These are phyloP conservation scores for Cathartes aura DNA, from an alignment of 2,113 vertebrate species.

Conservation along the genomic window DNA sequence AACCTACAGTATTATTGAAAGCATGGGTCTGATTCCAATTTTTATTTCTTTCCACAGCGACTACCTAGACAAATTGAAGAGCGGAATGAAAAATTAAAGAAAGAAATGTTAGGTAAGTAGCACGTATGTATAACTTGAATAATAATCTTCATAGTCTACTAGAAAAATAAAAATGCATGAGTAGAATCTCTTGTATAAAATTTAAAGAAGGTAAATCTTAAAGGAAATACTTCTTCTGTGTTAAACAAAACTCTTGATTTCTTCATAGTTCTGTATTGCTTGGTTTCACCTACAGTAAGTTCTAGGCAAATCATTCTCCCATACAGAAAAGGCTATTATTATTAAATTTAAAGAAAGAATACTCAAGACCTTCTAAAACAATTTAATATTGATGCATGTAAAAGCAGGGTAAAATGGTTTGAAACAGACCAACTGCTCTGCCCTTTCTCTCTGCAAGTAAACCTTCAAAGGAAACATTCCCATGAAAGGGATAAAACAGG, in stretches of 20 bases:
- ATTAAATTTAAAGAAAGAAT: neutral
- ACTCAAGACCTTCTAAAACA: neutral
- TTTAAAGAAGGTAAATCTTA: neutral
- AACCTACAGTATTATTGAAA: neutral
- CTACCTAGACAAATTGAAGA: constrained; percentile 93
- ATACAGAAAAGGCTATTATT: neutral
- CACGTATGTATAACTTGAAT: neutral
- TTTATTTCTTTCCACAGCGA: constrained; percentile 78
- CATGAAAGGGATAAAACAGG: neutral
- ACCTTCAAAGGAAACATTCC: neutral
- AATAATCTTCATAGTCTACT: neutral
- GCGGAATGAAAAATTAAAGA: constrained; percentile 93
- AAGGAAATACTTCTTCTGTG: neutral
- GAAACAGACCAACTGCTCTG: neutral
- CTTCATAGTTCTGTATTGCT: neutral
- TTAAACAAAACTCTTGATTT: neutral
- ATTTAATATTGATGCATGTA: neutral
- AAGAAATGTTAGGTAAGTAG: constrained; percentile 93
- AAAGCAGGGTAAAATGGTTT: neutral
- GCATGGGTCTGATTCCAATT: neutral
- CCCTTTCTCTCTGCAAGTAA: neutral
- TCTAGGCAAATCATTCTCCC: neutral
- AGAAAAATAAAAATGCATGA: neutral
- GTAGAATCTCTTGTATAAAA: neutral
- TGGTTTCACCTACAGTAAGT: neutral